Percentiles rank a stretch among this genome's conserved stretches.
phyloP scores from a whole-genome alignment of 2,797 vertebrate species.

The Saxicola maurus region DNA sequence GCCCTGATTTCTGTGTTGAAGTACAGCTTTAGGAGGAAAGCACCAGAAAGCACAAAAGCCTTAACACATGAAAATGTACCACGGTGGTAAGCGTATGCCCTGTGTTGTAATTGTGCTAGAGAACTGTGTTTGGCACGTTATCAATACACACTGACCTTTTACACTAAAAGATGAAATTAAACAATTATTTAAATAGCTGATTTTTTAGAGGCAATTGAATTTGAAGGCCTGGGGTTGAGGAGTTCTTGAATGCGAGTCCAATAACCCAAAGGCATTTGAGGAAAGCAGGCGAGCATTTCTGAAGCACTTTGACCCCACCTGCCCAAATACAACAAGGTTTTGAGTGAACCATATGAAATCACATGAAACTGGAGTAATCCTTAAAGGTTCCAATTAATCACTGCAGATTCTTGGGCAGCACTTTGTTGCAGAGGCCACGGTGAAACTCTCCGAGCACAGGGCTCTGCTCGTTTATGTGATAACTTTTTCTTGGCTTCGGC shows the following conservation, averaged over 20 bases:
- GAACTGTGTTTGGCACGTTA: background rate
- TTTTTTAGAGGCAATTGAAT: background rate
- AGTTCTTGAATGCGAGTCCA: background rate
- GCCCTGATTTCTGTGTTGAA: background rate
- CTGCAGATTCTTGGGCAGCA: conserved; percentile 20
- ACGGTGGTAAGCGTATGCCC: too few relatives aligned
- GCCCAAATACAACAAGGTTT: background rate
- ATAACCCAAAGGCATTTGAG: background rate
- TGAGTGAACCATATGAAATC: background rate
- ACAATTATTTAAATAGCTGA: background rate
- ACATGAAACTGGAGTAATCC: background rate
- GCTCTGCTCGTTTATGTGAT: conserved; percentile 68
- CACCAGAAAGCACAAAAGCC: background rate
- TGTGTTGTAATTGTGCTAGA: rapidly evolving
- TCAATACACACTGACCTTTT: background rate
- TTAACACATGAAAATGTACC: background rate
- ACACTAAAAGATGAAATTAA: background rate
- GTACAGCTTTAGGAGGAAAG: background rate
- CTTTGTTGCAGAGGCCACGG: conserved; percentile 31
- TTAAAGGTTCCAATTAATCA: conserved; percentile 10
- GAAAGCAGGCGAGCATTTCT: rapidly evolving
- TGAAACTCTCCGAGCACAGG: conserved; percentile 38
- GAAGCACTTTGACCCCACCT: background rate
- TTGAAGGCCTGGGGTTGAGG: background rate
- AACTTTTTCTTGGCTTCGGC: conserved; percentile 76